Base-by-base conservation (phyloP, 1,140 invertebrate genomes). In the Penaeus japonicus region DNA sequence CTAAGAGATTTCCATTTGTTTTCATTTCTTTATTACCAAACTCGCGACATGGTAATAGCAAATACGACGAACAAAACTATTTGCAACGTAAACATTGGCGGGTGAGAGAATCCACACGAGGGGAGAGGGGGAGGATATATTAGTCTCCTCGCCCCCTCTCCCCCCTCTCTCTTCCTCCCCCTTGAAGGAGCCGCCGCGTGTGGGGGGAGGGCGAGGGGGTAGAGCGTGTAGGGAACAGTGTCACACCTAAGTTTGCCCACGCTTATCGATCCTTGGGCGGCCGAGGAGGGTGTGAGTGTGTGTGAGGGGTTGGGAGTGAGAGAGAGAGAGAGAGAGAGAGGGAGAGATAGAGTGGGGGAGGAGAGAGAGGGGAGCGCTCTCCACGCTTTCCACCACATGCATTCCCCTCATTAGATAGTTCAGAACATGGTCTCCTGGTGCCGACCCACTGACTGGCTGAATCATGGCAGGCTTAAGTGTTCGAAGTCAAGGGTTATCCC, bases 211-310 rank as follows among this genome's bases (percentile, higher is more conserved):
- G 35, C 27, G 15, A 1, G 27, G 27, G 77, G 77, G 77, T 12
- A 53, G 54, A 53, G 39, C n/a, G 32, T 79, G 77, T 79, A 79
- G 77, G 77, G 77, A 53, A 79, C 35, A 10, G 32, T 79, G 39
- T 79, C 77, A 79, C 77, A 79, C 77, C 77, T 79, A 79, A 79
- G 77, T 79, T 79, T 79, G 77, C 77, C 77, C 32, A 47, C 39
- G 32, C 35, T 39, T 79, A 47, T 79, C 77, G 77, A 79, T 79
- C 73, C 73, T 22, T 32, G 27, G 73, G 30, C 47, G 47, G 47
- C 47, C 47, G 47, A 47, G 47, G 47, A 47, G 47, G 47, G 47
- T 47, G 47, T 47, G 47, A 47, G 47, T 47, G 75, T 30, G 39
- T 27, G 53, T 27, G 39, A 54, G 24, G 53, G 53, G 79, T 22